A percentile compares a stretch with the other conserved stretches of the same genome.
Evolutionary conservation across 2,797 vertebrate species (phyloP).

Genomic region (Margarornis squamiger): DNA sequence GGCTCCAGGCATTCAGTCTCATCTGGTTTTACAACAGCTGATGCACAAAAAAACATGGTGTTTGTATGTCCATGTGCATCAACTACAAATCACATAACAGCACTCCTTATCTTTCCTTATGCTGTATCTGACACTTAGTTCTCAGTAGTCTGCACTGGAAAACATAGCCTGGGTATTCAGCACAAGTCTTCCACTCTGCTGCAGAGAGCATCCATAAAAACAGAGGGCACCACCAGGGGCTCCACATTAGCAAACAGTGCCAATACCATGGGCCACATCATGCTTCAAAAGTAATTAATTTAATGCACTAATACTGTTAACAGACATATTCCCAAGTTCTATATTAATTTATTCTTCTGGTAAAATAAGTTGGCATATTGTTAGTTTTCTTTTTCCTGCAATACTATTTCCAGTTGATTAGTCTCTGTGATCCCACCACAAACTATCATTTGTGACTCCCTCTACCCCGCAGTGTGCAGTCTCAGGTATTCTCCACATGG

Average conservation of each 20-base stretch:
- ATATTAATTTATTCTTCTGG: not conserved
- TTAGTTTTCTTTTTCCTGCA: not conserved
- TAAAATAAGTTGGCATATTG: not conserved
- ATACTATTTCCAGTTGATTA: not conserved
- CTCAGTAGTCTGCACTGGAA: not conserved
- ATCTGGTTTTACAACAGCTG: not conserved
- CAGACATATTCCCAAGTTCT: not conserved
- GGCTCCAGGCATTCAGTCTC: not conserved
- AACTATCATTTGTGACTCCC: fast-evolving
- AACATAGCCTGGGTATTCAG: not conserved
- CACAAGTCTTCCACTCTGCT: not conserved
- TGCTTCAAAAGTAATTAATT: not conserved
- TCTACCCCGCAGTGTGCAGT: fast-evolving
- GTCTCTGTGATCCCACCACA: not conserved
- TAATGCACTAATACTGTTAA: not conserved
- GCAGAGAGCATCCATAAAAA: not conserved
- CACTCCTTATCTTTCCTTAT: not conserved
- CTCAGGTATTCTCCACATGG: not conserved
- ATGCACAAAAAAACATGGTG: not conserved
- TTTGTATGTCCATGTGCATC: fast-evolving
- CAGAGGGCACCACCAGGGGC: not conserved
- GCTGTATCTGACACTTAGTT: not conserved
- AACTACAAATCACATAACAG: not conserved
- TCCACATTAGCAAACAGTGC: fast-evolving
- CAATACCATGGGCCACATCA: not conserved